Percentiles rank a stretch among this genome's conserved stretches.
Conservation (phyloP, 92 coral and sea anemone species). For the Isaurus tuberculatus region DNA sequence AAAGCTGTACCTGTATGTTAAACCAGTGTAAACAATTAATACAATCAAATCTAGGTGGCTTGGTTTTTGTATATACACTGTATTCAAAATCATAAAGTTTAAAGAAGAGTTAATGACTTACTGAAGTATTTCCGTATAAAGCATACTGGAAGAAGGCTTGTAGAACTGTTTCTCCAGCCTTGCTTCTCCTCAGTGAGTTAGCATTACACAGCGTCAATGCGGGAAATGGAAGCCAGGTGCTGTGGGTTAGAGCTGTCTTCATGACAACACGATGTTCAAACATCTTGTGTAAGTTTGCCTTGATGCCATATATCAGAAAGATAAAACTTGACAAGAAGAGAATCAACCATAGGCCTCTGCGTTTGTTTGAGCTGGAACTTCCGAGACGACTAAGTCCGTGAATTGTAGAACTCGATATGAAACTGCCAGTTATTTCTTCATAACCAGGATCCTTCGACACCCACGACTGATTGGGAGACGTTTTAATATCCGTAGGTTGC, state of each 20-base stretch:
- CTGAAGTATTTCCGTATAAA: not conserved
- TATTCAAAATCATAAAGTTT: not conserved
- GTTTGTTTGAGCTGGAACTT: not conserved
- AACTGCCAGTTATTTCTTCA: conserved; percentile 9
- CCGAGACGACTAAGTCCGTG: conserved; percentile 23
- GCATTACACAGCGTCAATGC: conserved; percentile 16
- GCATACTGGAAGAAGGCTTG: not conserved
- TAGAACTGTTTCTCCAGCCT: conserved; percentile 1
- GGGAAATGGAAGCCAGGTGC: conserved; percentile 18
- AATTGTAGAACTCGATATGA: conserved; percentile 19
- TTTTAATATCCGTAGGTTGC: not conserved
- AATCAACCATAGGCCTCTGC: not conserved
- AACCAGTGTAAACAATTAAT: not conserved
- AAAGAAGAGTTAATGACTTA: conserved; percentile 15
- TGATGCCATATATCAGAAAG: conserved; percentile 23
- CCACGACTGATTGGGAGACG: not conserved
- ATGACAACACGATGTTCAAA: not conserved
- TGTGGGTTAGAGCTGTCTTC: conserved; percentile 15
- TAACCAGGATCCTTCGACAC: not conserved
- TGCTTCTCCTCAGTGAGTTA: conserved; percentile 21
- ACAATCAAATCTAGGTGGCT: not conserved
- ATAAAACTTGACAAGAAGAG: conserved; percentile 23
- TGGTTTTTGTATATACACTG: too few species aligned
- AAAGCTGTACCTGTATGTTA: too few species aligned
- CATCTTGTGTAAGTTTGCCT: conserved; percentile 12